Conservation (phyloP, 2,888 invertebrate species). For the Chrysomela aeneicollis region DNA sequence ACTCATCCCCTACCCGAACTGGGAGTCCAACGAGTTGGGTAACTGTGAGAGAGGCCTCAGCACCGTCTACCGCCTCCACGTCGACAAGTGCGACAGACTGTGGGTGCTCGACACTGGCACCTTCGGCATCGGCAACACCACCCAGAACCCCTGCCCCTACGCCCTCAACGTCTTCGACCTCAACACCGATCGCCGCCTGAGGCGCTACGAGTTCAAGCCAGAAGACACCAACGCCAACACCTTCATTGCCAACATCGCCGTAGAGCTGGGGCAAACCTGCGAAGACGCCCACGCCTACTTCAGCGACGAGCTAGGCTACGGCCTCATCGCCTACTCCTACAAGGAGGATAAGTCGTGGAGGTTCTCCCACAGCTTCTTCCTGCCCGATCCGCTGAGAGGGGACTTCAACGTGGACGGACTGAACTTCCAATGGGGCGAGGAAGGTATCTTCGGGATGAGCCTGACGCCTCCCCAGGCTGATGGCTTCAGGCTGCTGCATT, state of each 20-base stretch:
- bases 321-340: slow-evolving; percentile 82
- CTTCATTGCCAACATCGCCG: slow-evolving; percentile 87
- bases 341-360: slow-evolving; percentile 81
- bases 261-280: slow-evolving; percentile 63
- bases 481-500: slow-evolving; percentile 77
- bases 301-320: slow-evolving; percentile 84
- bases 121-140: slow-evolving; percentile 78
- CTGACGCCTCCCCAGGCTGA: slow-evolving; percentile 72
- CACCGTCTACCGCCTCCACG: slow-evolving; percentile 82
- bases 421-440: slow-evolving; percentile 86
- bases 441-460: slow-evolving; percentile 76
- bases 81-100: slow-evolving; percentile 78
- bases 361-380: slow-evolving; percentile 79
- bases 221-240: slow-evolving; percentile 80
- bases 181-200: slow-evolving; percentile 73
- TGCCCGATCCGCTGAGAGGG: slow-evolving; percentile 81
- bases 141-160: slow-evolving; percentile 81
- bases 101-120: slow-evolving; percentile 88
- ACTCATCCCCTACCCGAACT: slow-evolving; percentile 81
- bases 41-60: slow-evolving; percentile 78
- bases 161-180: slow-evolving; percentile 80
- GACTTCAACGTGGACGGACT: slow-evolving; percentile 82
- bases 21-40: slow-evolving; percentile 76
- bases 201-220: slow-evolving; percentile 71
- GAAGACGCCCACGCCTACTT: slow-evolving; percentile 49